A percentile compares a stretch with the other conserved stretches of the same genome.
phyloP scores from a whole-genome alignment of 2,888 invertebrate species.

The Mechanitis mazaeus region DNA sequence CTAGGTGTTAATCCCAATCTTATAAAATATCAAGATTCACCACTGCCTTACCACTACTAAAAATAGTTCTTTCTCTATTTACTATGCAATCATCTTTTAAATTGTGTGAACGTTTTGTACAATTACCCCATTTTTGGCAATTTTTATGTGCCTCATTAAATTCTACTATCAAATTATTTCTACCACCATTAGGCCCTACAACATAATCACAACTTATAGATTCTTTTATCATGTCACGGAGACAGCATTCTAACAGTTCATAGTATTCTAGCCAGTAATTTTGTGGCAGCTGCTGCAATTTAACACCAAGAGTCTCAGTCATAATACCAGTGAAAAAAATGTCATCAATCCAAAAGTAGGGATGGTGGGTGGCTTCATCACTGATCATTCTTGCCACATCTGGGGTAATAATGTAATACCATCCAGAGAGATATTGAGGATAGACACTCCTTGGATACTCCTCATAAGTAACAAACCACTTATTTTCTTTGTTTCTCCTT shows the following conservation, averaged over 20 bases:
- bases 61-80: conserved; percentile 55
- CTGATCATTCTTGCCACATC: conserved; percentile 77
- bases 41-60: conserved; percentile 47
- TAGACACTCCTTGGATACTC: conserved; percentile 80
- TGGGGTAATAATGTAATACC: conserved; percentile 87
- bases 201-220: conserved; percentile 81
- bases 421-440: conserved; percentile 88
- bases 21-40: conserved; percentile 35
- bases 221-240: conserved; percentile 76
- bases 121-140: conserved; percentile 73
- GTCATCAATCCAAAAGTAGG: conserved; percentile 95
- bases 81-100: conserved; percentile 78
- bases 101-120: conserved; percentile 65
- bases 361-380: conserved; percentile 68
- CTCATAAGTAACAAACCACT: conserved; percentile 85
- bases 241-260: conserved; percentile 84
- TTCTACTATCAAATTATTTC: conserved; percentile 80
- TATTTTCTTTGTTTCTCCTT: conserved; percentile 80
- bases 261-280: conserved; percentile 82
- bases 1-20: neutral
- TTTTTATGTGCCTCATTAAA: conserved; percentile 79
- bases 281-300: conserved; percentile 74
- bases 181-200: conserved; percentile 87
- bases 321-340: conserved; percentile 89
- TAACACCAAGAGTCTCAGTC: conserved; percentile 75